Evolutionary conservation across 2,797 vertebrate species (phyloP).

Genomic region (Scarus forsteni): DNA sequence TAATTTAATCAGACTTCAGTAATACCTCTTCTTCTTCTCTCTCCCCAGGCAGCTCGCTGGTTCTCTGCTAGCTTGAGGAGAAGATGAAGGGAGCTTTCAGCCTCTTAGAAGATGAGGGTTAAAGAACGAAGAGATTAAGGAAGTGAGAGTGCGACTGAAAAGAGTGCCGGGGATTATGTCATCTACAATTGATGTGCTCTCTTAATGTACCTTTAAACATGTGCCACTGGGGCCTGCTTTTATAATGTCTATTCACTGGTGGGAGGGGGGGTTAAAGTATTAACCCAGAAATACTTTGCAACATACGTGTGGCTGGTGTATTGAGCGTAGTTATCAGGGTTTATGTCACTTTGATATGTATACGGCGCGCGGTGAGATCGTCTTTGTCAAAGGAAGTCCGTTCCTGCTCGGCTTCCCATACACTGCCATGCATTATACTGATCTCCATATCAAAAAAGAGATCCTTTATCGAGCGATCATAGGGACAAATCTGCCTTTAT

Average conservation of each 20-base stretch:
- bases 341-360: slow-evolving; percentile 81
- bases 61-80: slow-evolving; percentile 77
- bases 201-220: slow-evolving; percentile 85
- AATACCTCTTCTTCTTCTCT: slow-evolving; percentile 74
- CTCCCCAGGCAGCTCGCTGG: slow-evolving; percentile 69
- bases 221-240: slow-evolving; percentile 79
- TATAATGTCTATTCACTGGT: slow-evolving; percentile 73
- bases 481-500: slow-evolving; percentile 77
- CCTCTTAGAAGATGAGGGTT: slow-evolving; percentile 83
- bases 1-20: slow-evolving; percentile 84
- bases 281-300: slow-evolving; percentile 78
- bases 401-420: slow-evolving; percentile 67
- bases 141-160: slow-evolving; percentile 78
- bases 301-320: slow-evolving; percentile 69
- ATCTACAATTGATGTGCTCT: slow-evolving; percentile 83
- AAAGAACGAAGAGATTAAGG: slow-evolving; percentile 84
- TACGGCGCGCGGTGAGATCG: slow-evolving; percentile 64
- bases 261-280: slow-evolving; percentile 68
- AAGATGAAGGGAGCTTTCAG: slow-evolving; percentile 84
- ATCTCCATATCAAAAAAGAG: slow-evolving; percentile 80
- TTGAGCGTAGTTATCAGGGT: slow-evolving; percentile 73
- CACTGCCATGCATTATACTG: slow-evolving; percentile 69
- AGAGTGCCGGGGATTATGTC: slow-evolving; percentile 82
- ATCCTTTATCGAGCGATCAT: slow-evolving; percentile 79
- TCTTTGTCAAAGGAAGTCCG: slow-evolving; percentile 74